Base-by-base conservation (phyloP, 2,797 vertebrate species). In the Chelidonichthys spinosus region DNA sequence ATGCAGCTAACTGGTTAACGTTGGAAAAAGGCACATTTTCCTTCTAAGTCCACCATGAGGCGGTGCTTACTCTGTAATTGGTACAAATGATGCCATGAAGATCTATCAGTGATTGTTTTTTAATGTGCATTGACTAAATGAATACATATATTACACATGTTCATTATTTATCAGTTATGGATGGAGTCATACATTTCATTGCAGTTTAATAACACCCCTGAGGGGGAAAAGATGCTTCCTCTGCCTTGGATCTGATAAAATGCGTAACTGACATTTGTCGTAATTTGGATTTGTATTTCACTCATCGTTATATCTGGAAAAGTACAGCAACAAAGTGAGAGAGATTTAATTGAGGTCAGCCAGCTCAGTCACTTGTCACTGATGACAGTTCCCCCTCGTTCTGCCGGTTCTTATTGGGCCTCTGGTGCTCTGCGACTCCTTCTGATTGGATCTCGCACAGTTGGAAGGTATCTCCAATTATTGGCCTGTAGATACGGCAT, bases 401-500 rank as follows among this genome's bases (percentile, higher is more conserved):
- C 66, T 63, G 69, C 25, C 49, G 66, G 2, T 75, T 82, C 78
- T 78, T 86, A 84, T 75, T 84, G 86, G 87, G 74, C 81, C 79
- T 89, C 56, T 72, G 86, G 70, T 79, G 86, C 85, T 79, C 68
- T 75, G 82, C 1, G 68, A 46, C 62, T 62, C 8, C 53, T 81
- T 81, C 67, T 85, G 90, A 93, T 92, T 90, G 84, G 90, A 87
- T 92, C 86, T 72, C n/a, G 74, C 90, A 82, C 89, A 88, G 85
- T 89, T 87, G 68, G 89, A 90, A 83, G 76, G 87, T 82, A 82
- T 76, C 85, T 87, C 77, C 89, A 90, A 88, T 93, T 91, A 91
- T 86, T 76, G 87, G 83, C 87, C 87, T 72, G 87, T 88, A 84
- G 85, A 84, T 83, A 18, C 63, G 58, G 63, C 82, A 82, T 83